phyloP scores from a whole-genome alignment of 2,888 invertebrate genomes.

The Drosophila pseudotalamancana region DNA sequence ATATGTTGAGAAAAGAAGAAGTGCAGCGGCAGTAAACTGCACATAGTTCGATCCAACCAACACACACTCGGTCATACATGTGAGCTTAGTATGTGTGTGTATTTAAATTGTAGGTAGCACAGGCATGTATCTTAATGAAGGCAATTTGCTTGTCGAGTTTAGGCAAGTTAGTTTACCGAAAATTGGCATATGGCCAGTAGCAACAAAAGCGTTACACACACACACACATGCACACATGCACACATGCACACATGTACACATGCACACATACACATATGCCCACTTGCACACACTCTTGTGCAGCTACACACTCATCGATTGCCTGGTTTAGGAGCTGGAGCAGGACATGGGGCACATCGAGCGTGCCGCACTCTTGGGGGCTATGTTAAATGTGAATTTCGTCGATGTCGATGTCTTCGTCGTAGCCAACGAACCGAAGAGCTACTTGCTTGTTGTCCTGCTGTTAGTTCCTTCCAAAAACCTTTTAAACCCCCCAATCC shows the following conservation, averaged over 20 bases:
- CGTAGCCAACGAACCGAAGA: conserved; percentile 45
- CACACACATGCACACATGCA: conserved; percentile 4
- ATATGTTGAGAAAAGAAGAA: conserved; percentile 22
- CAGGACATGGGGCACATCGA: conserved; percentile 54
- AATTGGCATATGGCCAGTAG: conserved; percentile 82
- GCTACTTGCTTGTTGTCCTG: conserved; percentile 37
- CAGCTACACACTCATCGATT: conserved; percentile 58
- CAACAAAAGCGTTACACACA: conserved; percentile 62
- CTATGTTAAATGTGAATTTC: conserved; percentile 55
- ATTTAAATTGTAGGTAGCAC: conserved; percentile 76
- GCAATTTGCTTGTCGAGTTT: conserved; percentile 81
- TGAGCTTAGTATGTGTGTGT: conserved; percentile 31
- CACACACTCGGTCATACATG: conserved; percentile 15
- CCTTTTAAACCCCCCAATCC: too few relatives aligned
- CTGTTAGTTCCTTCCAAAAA: conserved; percentile 3
- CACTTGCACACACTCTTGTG: conserved; percentile 1
- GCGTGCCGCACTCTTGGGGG: conserved; percentile 68
- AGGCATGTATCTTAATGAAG: conserved; percentile 79
- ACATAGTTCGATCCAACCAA: conserved; percentile 53
- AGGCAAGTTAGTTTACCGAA: conserved; percentile 81
- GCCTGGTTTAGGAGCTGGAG: conserved; percentile 29
- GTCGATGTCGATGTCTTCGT: conserved; percentile 65
- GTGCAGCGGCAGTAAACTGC: conserved; percentile 52
- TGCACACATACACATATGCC: not conserved
- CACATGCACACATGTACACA: conserved; percentile 1